Conservation (phyloP, 2,113 vertebrate species). For the Narcine bancroftii region DNA sequence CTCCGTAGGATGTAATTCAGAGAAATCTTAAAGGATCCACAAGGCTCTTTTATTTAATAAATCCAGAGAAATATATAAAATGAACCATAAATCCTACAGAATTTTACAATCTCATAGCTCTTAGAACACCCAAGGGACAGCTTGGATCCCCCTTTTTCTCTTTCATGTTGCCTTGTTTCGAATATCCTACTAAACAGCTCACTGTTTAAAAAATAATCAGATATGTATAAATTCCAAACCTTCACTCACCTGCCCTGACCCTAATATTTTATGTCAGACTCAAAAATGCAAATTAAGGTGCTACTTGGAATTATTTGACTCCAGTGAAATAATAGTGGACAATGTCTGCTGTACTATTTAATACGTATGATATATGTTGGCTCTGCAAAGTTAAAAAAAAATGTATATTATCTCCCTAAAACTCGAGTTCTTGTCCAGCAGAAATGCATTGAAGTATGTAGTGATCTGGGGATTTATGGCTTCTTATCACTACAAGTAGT, state of each 20-base stretch:
- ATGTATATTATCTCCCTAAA: slow-evolving; percentile 24
- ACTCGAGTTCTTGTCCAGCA: slow-evolving; percentile 31
- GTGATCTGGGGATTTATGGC: slow-evolving; percentile 24
- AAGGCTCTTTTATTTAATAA: slow-evolving; percentile 5
- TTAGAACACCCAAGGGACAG: slow-evolving; percentile 25
- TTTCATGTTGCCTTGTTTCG: slow-evolving; percentile 1
- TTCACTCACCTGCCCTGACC: slow-evolving; percentile 7
- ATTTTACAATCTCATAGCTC: slow-evolving; percentile 34
- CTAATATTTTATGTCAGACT: slow-evolving; percentile 18
- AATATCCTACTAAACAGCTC: background rate
- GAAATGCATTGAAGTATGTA: slow-evolving; percentile 35
- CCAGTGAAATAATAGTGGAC: slow-evolving; percentile 13
- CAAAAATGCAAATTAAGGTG: slow-evolving; percentile 25
- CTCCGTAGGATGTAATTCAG: slow-evolving; percentile 5
- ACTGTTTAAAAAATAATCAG: slow-evolving; percentile 14
- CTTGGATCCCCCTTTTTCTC: background rate
- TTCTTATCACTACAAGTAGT: slow-evolving; percentile 33
- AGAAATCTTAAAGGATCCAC: background rate
- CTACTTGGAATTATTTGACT: slow-evolving; percentile 21
- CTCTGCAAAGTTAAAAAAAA: slow-evolving; percentile 7
- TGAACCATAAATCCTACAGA: slow-evolving; percentile 35
- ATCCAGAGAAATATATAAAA: slow-evolving; percentile 33
- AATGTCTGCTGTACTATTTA: slow-evolving; percentile 4
- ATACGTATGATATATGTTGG: slow-evolving; percentile 24
- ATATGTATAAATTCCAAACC: slow-evolving; percentile 17